Conservation (phyloP, 2,888 invertebrate genomes). For the Thumatha senex region DNA sequence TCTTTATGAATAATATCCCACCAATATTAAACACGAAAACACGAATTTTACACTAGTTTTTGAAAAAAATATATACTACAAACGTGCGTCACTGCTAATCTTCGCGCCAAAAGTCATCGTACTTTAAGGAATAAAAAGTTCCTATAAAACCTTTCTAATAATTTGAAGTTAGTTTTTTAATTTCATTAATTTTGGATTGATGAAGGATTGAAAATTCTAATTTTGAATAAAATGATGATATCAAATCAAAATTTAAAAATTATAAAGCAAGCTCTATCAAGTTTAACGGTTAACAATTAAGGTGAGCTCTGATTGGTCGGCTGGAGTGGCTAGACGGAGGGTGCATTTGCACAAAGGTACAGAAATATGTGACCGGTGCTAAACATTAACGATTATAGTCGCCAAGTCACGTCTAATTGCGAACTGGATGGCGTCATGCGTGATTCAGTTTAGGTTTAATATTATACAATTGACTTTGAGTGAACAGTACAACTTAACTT, state of each 20-base stretch:
- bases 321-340: conserved; percentile 54
- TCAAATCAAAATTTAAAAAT: neutral
- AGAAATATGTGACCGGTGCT: conserved; percentile 80
- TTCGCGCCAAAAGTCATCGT: too few species aligned
- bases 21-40: too few species aligned
- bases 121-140: too few species aligned
- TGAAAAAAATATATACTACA: too few species aligned
- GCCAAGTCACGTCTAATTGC: conserved; percentile 82
- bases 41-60: too few species aligned
- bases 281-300: conserved; percentile 38
- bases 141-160: too few species aligned
- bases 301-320: conserved; percentile 48
- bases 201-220: neutral
- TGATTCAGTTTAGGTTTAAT: neutral
- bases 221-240: neutral
- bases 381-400: conserved; percentile 82
- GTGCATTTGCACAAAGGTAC: conserved; percentile 78
- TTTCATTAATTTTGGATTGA: neutral
- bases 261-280: conserved; percentile 33
- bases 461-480: neutral
- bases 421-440: conserved; percentile 53
- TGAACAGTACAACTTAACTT: too few species aligned
- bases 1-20: too few species aligned
- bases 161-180: too few species aligned
- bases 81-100: too few species aligned